phyloP scores from a whole-genome alignment of 2,888 invertebrate species.

The Rhogogaster chlorosoma region DNA sequence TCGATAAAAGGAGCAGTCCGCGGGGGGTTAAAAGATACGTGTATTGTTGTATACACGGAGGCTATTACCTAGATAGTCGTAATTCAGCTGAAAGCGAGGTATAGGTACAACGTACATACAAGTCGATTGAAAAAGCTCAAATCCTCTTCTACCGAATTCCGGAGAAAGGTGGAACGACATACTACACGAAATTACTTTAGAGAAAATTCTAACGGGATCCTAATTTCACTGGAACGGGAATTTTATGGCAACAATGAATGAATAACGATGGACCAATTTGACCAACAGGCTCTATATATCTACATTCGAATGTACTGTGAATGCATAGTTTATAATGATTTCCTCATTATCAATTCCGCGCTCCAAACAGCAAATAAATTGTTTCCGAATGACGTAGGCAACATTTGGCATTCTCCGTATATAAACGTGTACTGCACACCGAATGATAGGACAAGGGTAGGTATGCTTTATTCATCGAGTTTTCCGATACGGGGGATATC shows the following conservation, averaged over 20 bases:
- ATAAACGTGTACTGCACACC: not conserved
- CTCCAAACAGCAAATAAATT: not conserved
- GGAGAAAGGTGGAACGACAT: conserved; percentile 10
- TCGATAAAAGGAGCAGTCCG: not conserved
- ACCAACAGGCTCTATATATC: not conserved
- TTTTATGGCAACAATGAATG: not conserved
- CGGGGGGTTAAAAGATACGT: not conserved
- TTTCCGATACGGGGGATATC: not conserved
- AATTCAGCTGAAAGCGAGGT: conserved; percentile 12
- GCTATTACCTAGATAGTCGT: not conserved
- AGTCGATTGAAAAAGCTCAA: not conserved
- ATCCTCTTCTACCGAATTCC: not conserved
- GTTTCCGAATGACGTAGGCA: conserved; percentile 2
- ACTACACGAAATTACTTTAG: not conserved
- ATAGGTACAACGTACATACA: not conserved
- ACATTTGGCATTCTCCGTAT: not conserved
- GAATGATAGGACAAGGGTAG: not conserved
- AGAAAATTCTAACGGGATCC: not conserved
- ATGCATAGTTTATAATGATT: not conserved
- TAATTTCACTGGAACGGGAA: not conserved
- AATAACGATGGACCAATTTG: not conserved
- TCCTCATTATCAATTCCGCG: not conserved
- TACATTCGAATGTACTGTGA: not conserved
- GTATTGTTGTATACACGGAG: not conserved
- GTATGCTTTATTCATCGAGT: not conserved